A percentile compares a stretch with the other conserved stretches of the same genome.
These are phyloP conservation scores for Stegastes partitus DNA, from an alignment of 2,113 vertebrate species.

Conservation along the genomic window DNA sequence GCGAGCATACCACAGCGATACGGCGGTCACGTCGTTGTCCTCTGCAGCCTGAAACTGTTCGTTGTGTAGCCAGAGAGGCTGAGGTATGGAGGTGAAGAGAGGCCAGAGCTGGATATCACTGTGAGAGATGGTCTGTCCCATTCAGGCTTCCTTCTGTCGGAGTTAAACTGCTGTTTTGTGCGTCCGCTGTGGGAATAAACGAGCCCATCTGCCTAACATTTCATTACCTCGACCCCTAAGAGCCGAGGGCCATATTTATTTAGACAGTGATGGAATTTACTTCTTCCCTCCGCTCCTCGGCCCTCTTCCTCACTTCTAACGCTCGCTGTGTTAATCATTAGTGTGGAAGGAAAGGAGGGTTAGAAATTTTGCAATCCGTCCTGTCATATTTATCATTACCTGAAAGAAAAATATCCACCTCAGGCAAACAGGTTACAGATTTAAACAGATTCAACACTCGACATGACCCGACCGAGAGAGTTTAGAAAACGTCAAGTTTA, in stretches of 20 bases:
- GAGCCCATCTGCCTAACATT: constrained; percentile 2
- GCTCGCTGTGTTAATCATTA: constrained; percentile 45
- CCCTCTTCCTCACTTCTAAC: constrained; percentile 10
- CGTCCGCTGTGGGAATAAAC: constrained; percentile 8
- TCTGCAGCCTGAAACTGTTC: neutral
- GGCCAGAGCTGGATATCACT: neutral
- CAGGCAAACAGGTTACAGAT: constrained; percentile 3
- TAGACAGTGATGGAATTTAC: constrained; percentile 48
- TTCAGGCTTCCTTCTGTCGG: neutral
- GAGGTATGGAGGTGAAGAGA: neutral
- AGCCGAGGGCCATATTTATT: constrained; percentile 47
- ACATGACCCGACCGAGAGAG: neutral
- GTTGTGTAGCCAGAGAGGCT: neutral
- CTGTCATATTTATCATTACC: constrained; percentile 25
- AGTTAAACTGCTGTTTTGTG: constrained; percentile 26
- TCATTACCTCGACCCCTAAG: constrained; percentile 16
- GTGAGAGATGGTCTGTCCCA: constrained; percentile 6
- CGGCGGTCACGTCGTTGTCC: constrained; percentile 3
- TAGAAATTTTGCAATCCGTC: constrained; percentile 19
- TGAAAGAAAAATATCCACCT: constrained; percentile 14
- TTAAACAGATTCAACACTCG: constrained; percentile 5
- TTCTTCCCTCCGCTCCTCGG: neutral
- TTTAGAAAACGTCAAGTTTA: neutral
- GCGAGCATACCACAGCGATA: constrained; percentile 17
- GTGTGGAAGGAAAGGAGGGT: constrained; percentile 16